Evolutionary conservation across 2,888 invertebrate genomes (phyloP).

Genomic region (Erebia ligea): DNA sequence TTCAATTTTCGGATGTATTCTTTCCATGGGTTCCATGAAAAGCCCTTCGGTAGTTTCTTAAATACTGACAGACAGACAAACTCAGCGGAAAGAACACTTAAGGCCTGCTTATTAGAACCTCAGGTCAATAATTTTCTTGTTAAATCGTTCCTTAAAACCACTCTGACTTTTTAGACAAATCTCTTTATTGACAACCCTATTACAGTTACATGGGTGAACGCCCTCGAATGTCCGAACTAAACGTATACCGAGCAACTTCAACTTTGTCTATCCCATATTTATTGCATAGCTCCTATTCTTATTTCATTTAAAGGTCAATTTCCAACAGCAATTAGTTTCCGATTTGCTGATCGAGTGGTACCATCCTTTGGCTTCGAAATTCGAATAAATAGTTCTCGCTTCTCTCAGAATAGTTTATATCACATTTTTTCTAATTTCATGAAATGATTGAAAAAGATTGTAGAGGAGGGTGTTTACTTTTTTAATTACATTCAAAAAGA

Average conservation of each 20-base stretch:
- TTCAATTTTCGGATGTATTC: no score
- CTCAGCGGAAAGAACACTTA: no score
- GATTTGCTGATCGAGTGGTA: constrained; percentile 13
- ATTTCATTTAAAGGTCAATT: constrained; percentile 46
- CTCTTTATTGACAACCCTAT: constrained; percentile 3
- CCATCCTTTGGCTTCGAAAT: constrained; percentile 43
- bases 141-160: background rate
- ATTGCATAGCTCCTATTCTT: constrained; percentile 48
- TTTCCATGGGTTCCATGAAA: no score
- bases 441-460: background rate
- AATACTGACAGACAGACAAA: no score
- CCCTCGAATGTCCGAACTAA: constrained; percentile 68
- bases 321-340: constrained; percentile 46
- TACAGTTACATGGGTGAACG: constrained; percentile 60
- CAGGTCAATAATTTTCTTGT: background rate
- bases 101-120: no score
- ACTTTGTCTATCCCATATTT: constrained; percentile 46
- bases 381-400: constrained; percentile 45
- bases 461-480: no score
- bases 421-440: constrained; percentile 24
- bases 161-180: background rate
- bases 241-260: constrained; percentile 52
- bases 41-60: no score
- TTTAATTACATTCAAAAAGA: no score
- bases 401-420: constrained; percentile 47